Conservation (phyloP, 2,113 vertebrate genomes). For the Pituophis catenifer region DNA sequence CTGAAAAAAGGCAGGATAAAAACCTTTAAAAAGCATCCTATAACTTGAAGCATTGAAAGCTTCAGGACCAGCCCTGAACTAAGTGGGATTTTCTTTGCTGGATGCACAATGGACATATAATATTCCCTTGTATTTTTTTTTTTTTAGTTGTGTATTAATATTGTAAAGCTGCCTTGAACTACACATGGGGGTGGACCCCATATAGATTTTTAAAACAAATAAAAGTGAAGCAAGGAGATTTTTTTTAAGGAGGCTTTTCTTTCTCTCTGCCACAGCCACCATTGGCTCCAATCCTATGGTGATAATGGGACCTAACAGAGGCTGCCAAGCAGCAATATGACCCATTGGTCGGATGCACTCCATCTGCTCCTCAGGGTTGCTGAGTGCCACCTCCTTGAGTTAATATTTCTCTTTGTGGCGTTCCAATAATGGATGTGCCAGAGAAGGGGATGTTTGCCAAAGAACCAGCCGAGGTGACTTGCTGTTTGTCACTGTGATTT, state of each 20-base stretch:
- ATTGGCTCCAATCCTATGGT: not conserved
- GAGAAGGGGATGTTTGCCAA: slow-evolving; percentile 15
- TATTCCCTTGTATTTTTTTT: not conserved
- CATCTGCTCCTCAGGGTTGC: not conserved
- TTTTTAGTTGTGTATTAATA: not conserved
- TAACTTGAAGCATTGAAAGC: not conserved
- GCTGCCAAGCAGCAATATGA: not conserved
- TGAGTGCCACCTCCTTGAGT: not conserved
- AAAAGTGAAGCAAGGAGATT: not conserved
- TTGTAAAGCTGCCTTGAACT: not conserved
- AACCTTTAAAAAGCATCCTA: too few species aligned
- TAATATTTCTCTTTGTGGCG: not conserved
- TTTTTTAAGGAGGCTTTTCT: not conserved
- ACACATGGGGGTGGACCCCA: not conserved
- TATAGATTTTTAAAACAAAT: not conserved
- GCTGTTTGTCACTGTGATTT: fast-evolving
- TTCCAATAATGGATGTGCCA: not conserved
- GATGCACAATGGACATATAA: not conserved
- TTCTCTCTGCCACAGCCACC: not conserved
- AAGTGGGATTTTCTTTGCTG: not conserved
- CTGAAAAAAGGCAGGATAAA: too few species aligned
- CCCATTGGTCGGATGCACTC: not conserved
- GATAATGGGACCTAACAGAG: not conserved
- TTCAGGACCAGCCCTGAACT: not conserved
- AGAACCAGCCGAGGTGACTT: not conserved